Evolutionary conservation across 1,140 invertebrate species (phyloP).

Genomic region (Yoshiicerus persimilis): DNA sequence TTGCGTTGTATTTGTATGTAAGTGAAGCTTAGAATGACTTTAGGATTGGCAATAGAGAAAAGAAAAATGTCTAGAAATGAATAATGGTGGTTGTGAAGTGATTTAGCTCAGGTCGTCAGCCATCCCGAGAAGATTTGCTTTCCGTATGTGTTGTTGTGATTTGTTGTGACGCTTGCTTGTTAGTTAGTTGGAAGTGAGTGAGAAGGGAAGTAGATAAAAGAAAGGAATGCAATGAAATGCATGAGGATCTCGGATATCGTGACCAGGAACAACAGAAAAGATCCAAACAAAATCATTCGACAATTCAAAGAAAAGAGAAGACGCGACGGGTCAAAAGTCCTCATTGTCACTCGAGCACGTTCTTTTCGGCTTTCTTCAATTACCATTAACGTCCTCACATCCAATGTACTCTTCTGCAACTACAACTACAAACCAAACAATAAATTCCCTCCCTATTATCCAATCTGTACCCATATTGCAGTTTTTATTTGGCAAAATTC

Average conservation of each 20-base stretch:
- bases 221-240: background rate
- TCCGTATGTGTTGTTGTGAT: background rate
- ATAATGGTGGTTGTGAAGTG: background rate
- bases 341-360: background rate
- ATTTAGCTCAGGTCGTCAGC: background rate
- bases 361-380: background rate
- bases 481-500: too few relatives aligned
- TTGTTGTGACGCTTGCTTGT: background rate
- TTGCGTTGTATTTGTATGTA: background rate
- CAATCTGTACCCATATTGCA: too few relatives aligned
- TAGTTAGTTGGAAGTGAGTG: background rate
- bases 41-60: background rate
- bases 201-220: background rate
- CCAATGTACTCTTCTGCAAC: too few relatives aligned
- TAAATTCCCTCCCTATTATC: too few relatives aligned
- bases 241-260: background rate
- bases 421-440: too few relatives aligned
- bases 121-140: background rate
- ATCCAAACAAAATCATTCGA: background rate
- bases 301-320: background rate
- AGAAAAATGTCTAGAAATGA: background rate
- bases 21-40: background rate
- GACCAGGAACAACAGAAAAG: background rate
- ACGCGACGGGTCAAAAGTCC: background rate
- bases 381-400: background rate